Base-by-base conservation (phyloP, 2,888 invertebrate species). In the Ischnura elegans region DNA sequence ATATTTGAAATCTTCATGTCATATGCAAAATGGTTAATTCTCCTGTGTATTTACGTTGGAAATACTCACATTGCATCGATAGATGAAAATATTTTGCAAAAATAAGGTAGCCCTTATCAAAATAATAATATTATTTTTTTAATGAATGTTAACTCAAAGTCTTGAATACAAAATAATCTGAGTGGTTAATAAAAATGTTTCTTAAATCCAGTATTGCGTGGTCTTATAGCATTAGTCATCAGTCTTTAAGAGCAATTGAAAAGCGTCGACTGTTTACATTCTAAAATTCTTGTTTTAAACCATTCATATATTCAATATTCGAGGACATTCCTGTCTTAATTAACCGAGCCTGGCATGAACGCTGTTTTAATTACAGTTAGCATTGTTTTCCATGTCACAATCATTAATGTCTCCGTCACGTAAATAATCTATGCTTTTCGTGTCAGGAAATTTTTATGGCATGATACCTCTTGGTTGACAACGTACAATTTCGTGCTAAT, bases 391-490 rank as follows among this genome's bases (percentile, higher is more conserved):
- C 25, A 36, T 36, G 36, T 36, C 76, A 36, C 36, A 36, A 76
- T 76, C 36, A 76, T 10, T 5, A 86, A n/a, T 85, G 19, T 25
- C n/a, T 19, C 86, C 19, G 0, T 46, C 45, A n/a, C 45, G 19
- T 25, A 25, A 25, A 46, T n/a, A n/a, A n/a, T n/a, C n/a, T n/a
- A n/a, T n/a, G n/a, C n/a, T n/a, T 21, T 86, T 86, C 19, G 43
- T n/a, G 46, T 5, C 61, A 36, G n/a, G 13, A 61, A 36, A 76
- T 76, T 66, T 86, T 90, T 90, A 66, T 42, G 90, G 29, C 61
- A 43, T 90, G n/a, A 61, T 66, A 43, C n/a, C 43, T 43, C 43
- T 36, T 36, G n/a, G 61, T 13, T 90, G 90, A 66, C 90, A 90
- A n/a, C 90, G 42, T 90, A 43, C 66, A 90, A 90, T 90, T 66